phyloP scores from a whole-genome alignment of 2,888 invertebrate species.

The Parnassius apollo region DNA sequence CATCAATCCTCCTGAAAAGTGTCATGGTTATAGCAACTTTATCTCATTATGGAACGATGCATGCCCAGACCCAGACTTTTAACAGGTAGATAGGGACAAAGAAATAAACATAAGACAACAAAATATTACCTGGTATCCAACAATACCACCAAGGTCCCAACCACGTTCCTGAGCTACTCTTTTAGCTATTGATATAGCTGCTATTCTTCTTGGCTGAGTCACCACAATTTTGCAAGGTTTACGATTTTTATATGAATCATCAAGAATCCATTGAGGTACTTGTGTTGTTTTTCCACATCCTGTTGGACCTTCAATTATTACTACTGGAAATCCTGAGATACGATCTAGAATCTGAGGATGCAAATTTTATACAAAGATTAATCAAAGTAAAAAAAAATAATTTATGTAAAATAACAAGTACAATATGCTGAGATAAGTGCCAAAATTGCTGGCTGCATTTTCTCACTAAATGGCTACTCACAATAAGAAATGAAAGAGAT shows the following conservation, averaged over 20 bases:
- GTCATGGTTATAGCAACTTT: no score
- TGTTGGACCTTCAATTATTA: conserved; percentile 94
- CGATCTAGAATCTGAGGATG: conserved; percentile 83
- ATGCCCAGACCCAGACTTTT: no score
- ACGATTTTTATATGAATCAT: conserved; percentile 83
- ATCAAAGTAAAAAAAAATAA: no score
- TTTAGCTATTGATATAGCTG: conserved; percentile 93
- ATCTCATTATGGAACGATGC: no score
- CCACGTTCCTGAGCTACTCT: conserved; percentile 91
- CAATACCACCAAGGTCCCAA: conserved; percentile 90
- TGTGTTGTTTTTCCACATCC: conserved; percentile 96
- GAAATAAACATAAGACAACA: not conserved
- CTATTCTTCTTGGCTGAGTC: conserved; percentile 96
- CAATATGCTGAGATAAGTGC: no score
- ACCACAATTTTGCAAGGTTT: conserved; percentile 92
- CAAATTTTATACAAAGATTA: not conserved
- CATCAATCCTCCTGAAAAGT: no score
- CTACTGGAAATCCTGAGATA: conserved; percentile 86
- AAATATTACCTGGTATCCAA: conserved; percentile 90
- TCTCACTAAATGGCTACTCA: no score
- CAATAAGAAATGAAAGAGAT: no score
- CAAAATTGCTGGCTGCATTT: no score
- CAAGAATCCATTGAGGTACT: conserved; percentile 96
- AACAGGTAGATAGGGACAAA: no score
- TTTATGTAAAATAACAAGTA: no score